Evolutionary conservation across 2,888 invertebrate species (phyloP).

Genomic region (Rutpela maculata): DNA sequence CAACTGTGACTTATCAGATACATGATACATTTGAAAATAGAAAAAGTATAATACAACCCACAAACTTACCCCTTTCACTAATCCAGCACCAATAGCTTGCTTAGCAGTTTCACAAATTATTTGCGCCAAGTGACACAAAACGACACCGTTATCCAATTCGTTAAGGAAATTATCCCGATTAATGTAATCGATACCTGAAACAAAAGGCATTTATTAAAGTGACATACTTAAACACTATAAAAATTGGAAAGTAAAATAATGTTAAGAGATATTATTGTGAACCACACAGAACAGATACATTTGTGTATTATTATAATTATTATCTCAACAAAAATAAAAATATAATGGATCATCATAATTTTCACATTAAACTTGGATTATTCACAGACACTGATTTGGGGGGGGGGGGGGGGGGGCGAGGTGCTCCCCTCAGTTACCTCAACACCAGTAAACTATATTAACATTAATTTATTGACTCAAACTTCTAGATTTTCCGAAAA

Average conservation of each 20-base stretch:
- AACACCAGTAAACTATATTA: too few relatives aligned
- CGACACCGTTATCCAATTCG: constrained; percentile 88
- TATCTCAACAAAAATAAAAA: too few relatives aligned
- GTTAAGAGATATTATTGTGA: neutral
- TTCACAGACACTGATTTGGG: too few relatives aligned
- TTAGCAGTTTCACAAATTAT: constrained; percentile 86
- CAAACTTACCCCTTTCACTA: constrained; percentile 71
- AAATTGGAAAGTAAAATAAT: constrained; percentile 10
- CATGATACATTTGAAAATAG: too few relatives aligned
- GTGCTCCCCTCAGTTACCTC: too few relatives aligned
- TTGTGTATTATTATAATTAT: too few relatives aligned
- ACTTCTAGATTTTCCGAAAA: too few relatives aligned
- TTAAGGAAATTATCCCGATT: constrained; percentile 88
- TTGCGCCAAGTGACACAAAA: constrained; percentile 87
- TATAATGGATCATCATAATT: too few relatives aligned
- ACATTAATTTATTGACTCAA: too few relatives aligned
- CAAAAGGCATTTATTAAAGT: constrained; percentile 33
- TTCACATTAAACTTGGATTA: too few relatives aligned
- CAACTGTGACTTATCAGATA: too few relatives aligned
- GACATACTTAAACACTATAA: neutral
- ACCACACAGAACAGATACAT: neutral
- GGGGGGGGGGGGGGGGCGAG: too few relatives aligned
- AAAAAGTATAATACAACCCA: neutral
- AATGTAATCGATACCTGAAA: constrained; percentile 83
- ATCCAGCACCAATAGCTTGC: constrained; percentile 80